These are phyloP conservation scores for Allobates femoralis DNA, from an alignment of 2,797 vertebrate genomes.

Conservation along the genomic window DNA sequence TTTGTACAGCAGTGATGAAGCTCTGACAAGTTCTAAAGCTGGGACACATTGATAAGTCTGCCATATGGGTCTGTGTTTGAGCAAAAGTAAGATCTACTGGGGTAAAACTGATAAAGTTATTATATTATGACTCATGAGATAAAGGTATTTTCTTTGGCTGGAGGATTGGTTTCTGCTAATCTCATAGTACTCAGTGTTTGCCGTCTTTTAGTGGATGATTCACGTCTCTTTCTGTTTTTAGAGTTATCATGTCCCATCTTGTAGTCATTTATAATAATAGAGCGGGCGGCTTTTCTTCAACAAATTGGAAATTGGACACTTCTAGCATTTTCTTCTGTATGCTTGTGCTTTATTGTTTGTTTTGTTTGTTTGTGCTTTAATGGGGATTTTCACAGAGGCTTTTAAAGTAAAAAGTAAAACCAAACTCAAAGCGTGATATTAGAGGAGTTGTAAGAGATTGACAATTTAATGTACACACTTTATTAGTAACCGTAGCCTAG, in stretches of 20 bases:
- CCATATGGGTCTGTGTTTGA: neutral
- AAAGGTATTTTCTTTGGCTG: neutral
- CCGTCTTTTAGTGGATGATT: neutral
- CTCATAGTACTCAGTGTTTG: neutral
- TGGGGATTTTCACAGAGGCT: neutral
- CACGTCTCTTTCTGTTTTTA: neutral
- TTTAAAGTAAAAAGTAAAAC: neutral
- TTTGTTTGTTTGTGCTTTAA: neutral
- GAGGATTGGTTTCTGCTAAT: neutral
- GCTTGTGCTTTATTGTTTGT: neutral
- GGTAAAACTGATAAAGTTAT: neutral
- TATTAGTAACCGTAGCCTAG: too few relatives aligned
- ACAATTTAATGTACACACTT: too few relatives aligned
- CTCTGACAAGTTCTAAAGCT: neutral
- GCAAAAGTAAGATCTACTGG: neutral
- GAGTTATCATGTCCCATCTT: neutral
- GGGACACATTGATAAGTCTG: neutral
- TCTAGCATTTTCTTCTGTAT: neutral
- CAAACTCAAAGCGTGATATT: neutral
- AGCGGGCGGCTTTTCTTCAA: neutral
- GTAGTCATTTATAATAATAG: slow-evolving; percentile 1
- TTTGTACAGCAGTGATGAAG: neutral
- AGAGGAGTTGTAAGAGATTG: too few relatives aligned
- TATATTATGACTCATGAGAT: slow-evolving; percentile 1
- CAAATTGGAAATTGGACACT: neutral